These are phyloP conservation scores for Lepidurus couesii DNA, from an alignment of 1,140 invertebrate genomes.

Conservation along the genomic window DNA sequence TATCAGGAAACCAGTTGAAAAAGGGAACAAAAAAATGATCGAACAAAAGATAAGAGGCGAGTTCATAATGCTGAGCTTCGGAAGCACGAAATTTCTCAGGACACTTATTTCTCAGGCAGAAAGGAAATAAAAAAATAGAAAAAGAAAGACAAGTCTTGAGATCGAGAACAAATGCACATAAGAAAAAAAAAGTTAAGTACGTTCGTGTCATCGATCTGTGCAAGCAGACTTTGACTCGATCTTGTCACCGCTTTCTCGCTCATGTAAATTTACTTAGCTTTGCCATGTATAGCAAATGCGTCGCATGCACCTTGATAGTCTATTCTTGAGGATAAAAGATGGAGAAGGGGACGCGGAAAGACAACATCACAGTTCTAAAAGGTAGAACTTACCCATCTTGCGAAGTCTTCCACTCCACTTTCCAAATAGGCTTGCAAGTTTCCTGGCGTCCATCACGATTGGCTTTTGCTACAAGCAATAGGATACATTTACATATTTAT, in stretches of 20 bases:
- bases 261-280: background rate
- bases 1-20: slow-evolving; percentile 16
- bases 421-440: slow-evolving; percentile 52
- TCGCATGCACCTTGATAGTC: background rate
- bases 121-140: background rate
- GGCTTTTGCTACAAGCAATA: slow-evolving; percentile 62
- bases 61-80: slow-evolving; percentile 3
- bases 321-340: background rate
- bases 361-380: slow-evolving; percentile 7
- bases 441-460: slow-evolving; percentile 54
- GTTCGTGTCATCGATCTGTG: background rate
- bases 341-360: background rate
- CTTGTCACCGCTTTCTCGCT: background rate
- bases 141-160: background rate
- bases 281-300: background rate
- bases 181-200: background rate
- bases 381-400: slow-evolving; percentile 68
- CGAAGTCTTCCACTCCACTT: slow-evolving; percentile 89
- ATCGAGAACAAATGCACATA: background rate
- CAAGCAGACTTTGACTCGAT: background rate
- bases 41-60: slow-evolving; percentile 25
- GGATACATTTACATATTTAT: background rate
- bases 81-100: background rate
- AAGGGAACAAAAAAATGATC: background rate
- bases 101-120: background rate